Evolutionary conservation across 2,113 vertebrate species (phyloP).

Genomic region (Butorides virescens): DNA sequence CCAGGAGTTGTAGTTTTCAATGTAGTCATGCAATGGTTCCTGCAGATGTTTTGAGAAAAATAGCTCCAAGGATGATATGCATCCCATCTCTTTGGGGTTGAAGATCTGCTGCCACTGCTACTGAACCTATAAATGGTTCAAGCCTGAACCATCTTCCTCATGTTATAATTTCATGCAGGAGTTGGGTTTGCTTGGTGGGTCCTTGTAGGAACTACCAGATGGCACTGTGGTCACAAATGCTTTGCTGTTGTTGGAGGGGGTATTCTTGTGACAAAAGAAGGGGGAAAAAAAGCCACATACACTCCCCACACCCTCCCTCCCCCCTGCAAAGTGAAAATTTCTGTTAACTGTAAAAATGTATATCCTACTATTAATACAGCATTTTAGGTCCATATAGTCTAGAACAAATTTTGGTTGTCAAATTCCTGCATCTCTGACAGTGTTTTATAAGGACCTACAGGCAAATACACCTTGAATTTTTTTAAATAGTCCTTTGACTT

Average conservation of each 20-base stretch:
- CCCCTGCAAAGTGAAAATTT: neutral
- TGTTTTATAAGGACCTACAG: neutral
- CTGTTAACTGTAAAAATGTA: neutral
- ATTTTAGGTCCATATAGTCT: neutral
- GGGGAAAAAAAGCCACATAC: neutral
- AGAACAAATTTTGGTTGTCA: neutral
- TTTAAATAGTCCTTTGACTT: neutral
- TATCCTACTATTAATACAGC: neutral
- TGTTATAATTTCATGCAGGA: rapidly evolving
- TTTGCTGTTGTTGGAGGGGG: neutral
- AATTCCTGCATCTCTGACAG: neutral
- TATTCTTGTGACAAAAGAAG: neutral
- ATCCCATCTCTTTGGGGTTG: neutral
- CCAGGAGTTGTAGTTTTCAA: neutral
- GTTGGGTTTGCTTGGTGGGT: neutral
- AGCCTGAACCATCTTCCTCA: too few species aligned
- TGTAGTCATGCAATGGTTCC: rapidly evolving
- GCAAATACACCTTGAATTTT: neutral
- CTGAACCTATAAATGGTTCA: neutral
- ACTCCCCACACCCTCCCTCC: too few species aligned
- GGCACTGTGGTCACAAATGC: neutral
- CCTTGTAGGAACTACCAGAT: neutral
- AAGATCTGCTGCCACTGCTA: neutral
- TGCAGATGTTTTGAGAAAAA: neutral
- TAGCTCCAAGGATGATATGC: rapidly evolving